Evolutionary conservation across 2,888 invertebrate genomes (phyloP), one percentile per base, ranked within the genome.

Genomic region (Hydropsyche betteni): DNA sequence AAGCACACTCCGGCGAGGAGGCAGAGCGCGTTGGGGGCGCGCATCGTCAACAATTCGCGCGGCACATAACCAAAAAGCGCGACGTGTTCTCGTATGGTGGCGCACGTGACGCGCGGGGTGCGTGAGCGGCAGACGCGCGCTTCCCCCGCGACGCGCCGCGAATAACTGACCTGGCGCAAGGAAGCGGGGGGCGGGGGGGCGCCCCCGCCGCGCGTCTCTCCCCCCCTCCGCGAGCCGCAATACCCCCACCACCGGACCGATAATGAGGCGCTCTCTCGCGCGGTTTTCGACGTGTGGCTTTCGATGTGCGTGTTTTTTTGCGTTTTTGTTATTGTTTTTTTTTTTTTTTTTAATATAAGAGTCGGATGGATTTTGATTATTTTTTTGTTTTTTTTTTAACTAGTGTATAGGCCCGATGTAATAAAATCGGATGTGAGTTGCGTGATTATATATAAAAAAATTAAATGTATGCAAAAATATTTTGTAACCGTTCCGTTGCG

Each of bases 91-190:
- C 34, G 12, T 34, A 34, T 64, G 24, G 24, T n/a, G 64, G 64
- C 34, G 64, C 64, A 64, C 64, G 64, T 64, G 64, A 36, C 4
- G 36, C 33, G 55, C 58, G 58, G 36, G 14, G 4, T 85, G 83
- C 84, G 86, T 83, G 84, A 82, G 82, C 85, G 86, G 85, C 86
- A 85, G 84, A 86, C 87, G 85, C 88, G 85, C 86, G 87, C 87
- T 87, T 87, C 83, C 87, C 87, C 86, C 85, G 85, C 84, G 86
- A 87, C 85, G 87, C 86, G 87, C 86, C 86, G 86, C 86, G 87
- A 87, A 87, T 88, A 88, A 88, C 88, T 88, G 88, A 88, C 88
- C 88, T 88, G 80, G 87, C 87, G 87, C 84, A 88, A 64, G 81
- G 80, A 80, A 79, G 80, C 80, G 80, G 80, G 81, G 81, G 79